Evolutionary conservation across 1,140 invertebrate genomes (phyloP).

Genomic region (Radopholus similis): DNA sequence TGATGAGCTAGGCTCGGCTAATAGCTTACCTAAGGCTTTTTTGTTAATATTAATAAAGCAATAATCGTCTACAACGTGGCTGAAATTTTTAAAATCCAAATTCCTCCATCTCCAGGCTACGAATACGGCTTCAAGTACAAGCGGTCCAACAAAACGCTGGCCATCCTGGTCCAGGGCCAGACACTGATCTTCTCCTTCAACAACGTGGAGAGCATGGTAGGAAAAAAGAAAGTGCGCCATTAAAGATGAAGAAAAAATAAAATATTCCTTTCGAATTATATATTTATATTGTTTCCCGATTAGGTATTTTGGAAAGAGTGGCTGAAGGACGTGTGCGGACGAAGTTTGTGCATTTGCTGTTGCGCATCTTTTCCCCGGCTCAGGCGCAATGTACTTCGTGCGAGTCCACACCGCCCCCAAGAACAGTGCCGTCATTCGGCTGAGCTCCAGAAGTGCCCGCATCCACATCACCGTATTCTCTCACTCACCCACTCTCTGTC

Average conservation of each 20-base stretch:
- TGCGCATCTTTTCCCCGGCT: neutral
- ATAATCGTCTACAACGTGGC: too few relatives aligned
- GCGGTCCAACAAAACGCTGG: slow-evolving; percentile 34
- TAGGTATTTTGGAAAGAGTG: slow-evolving; percentile 43
- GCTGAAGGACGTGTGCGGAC: slow-evolving; percentile 37
- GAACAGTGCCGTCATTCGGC: slow-evolving; percentile 19
- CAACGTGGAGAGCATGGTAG: slow-evolving; percentile 39
- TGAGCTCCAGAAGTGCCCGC: slow-evolving; percentile 29
- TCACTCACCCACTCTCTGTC: neutral
- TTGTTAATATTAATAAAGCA: too few relatives aligned
- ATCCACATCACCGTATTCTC: slow-evolving; percentile 36
- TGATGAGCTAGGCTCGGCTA: too few relatives aligned
- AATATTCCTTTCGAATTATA: neutral
- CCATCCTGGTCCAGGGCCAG: slow-evolving; percentile 32
- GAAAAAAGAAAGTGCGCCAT: neutral
- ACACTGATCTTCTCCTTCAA: slow-evolving; percentile 35
- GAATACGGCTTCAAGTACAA: slow-evolving; percentile 37
- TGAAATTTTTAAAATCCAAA: too few relatives aligned
- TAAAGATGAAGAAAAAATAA: neutral
- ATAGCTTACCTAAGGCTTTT: too few relatives aligned
- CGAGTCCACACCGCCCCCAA: slow-evolving; percentile 16
- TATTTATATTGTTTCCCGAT: too few relatives aligned
- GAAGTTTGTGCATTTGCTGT: slow-evolving; percentile 21
- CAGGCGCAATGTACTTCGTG: slow-evolving; percentile 34
- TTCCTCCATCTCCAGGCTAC: too few relatives aligned